Base-by-base conservation (phyloP, 2,888 invertebrate genomes). In the Formica aserva region DNA sequence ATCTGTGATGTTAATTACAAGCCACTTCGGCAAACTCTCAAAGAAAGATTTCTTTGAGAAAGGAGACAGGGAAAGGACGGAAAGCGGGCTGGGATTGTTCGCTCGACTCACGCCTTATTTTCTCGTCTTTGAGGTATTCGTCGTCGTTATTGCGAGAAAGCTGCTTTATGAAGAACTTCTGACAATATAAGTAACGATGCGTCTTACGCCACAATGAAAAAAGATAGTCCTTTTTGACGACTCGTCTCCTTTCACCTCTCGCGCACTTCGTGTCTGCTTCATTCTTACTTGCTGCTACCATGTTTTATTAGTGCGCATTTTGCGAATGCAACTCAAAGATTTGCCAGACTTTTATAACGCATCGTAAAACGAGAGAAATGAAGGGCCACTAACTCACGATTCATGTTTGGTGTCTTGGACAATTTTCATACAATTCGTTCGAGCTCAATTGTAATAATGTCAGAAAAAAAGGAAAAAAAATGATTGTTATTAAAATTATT, bases 81-180 rank as follows among this genome's bases (percentile, higher is more conserved):
- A 29, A 67, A 78, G 6, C n/a, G 6, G 45, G 32, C 22, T 32
- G 18, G 41, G 41, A 71, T 78, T 71, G 35, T 71, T 35, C 32
- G 35, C 35, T 71, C 45, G 22, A 32, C 22, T 71, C 32, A 32
- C 18, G 60, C n/a, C 57, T 78, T 60, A 60, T 78, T 78, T 71
- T 62, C 22, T 60, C 60, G 18, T 78, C 60, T 60, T 71, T 62
- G 71, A 60, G 35, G 32, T 60, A 78, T 78, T 78, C 60, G 35
- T 78, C 71, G 45, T 78, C 60, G 71, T 78, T 78, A 78, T 78
- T 45, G 60, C 60, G 32, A 78, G 45, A 62, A 69, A 78, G 78
- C 45, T 60, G 22, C 45, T 78, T 78, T 78, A 78, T 78, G 35
- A 71, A 71, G 29, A 78, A 78, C 60, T 78, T 71, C 32, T 48